Evolutionary conservation across 2,113 vertebrate species (phyloP), one percentile per base, ranked within the genome.

Genomic region (Lasiurus borealis): DNA sequence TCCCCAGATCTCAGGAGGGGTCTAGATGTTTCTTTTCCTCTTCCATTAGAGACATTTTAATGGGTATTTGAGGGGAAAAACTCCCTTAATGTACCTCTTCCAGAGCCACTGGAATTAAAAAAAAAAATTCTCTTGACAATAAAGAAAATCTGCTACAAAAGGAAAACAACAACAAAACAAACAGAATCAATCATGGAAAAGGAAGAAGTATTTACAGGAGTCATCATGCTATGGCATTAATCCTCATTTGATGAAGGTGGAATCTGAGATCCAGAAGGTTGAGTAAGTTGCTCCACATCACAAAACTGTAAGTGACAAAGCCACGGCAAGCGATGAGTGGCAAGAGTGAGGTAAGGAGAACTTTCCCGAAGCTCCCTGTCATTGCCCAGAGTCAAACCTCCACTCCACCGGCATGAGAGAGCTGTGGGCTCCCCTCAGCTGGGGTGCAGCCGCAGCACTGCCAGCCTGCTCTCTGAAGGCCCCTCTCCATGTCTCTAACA

Each of bases 11-110:
- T 87, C 40, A 11, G 8, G 85, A 46, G 46, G 46, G 1, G 46
- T 68, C 50, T 80, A 91, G 85, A 68, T 80, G 21, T 96, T 85
- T 91, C 52, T 92, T 92, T 83, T 89, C 12, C 19, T 72, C 29
- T 52, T 87, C 40, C 29, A 48, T 76, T 10, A 84, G 14, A 36
- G 9, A 19, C 44, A 71, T 23, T 83, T 80, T 80, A n/a, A 83
- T 89, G 71, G 29, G 14, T 48, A 82, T 91, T 83, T 69, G 90
- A 84, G 64, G 50, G 78, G 77, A 75, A 86, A 91, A 86, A 76
- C 1, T 85, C 12, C 88, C 73, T 84, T 78, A 66, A 85, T 48
- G 13, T n/a, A 88, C 29, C 7, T 96, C 89, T 90, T 62, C 40
- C 34, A 73, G 78, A 69, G 29, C 40, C 72, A 85, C 3, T 75